Conservation (phyloP, 2,113 vertebrate species). For the Dermatemys mawii region DNA sequence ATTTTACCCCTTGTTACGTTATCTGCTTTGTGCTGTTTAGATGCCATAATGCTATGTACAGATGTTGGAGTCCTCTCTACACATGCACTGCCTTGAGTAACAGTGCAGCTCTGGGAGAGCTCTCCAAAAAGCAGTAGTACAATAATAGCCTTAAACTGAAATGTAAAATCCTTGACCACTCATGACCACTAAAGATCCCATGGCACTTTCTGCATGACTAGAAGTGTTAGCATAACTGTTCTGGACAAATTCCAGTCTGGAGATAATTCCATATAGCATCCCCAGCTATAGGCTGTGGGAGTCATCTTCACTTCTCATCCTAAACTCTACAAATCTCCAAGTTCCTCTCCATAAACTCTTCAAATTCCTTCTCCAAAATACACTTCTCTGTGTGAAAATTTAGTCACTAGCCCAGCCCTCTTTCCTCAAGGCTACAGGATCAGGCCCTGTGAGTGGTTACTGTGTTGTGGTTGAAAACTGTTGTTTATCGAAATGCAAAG, state of each 20-base stretch:
- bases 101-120: neutral
- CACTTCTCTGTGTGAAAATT: neutral
- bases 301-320: neutral
- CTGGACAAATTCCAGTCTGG: neutral
- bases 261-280: neutral
- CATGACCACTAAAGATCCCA: neutral
- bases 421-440: neutral
- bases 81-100: neutral
- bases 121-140: neutral
- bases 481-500: neutral
- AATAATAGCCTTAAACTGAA: neutral
- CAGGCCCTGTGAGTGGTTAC: neutral
- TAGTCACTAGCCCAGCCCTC: neutral
- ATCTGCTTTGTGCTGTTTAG: neutral
- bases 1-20: neutral
- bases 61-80: neutral
- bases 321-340: neutral
- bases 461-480: neutral
- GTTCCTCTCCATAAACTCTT: neutral
- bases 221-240: too few relatives aligned
- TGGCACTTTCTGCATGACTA: neutral
- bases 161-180: neutral
- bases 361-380: neutral
- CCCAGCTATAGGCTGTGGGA: neutral
- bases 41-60: neutral